phyloP scores from a whole-genome alignment of 2,888 invertebrate species.

The Phania funesta region DNA sequence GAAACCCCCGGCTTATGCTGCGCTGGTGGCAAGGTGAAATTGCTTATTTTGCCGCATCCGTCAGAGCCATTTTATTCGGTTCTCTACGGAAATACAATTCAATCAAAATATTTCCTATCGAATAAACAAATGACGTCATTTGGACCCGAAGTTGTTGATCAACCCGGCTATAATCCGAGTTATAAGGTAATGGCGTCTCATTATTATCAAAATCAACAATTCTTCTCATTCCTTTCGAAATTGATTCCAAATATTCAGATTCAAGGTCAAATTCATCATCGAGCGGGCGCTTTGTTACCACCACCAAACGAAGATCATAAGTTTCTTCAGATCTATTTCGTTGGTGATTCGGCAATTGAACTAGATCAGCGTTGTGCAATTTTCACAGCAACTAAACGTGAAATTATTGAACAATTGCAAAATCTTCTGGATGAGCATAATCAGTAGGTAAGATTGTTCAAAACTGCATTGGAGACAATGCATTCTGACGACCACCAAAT shows the following conservation, averaged over 20 bases:
- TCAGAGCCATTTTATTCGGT: conserved; percentile 38
- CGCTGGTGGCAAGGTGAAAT: conserved; percentile 45
- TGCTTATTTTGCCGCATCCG: conserved; percentile 29
- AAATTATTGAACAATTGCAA: conserved; percentile 22
- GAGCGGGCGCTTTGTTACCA: too few species aligned
- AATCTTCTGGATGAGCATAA: conserved; percentile 31
- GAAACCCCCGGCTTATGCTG: conserved; percentile 38
- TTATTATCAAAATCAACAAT: conserved; percentile 15
- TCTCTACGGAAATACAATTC: too few species aligned
- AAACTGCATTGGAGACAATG: too few species aligned
- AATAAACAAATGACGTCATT: too few species aligned
- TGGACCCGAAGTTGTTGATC: conserved; percentile 32
- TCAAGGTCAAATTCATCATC: conserved; percentile 57
- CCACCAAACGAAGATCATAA: conserved; percentile 17
- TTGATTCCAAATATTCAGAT: conserved; percentile 52
- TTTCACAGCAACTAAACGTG: conserved; percentile 3
- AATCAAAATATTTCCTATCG: too few species aligned
- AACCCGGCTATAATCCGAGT: conserved; percentile 9
- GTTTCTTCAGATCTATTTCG: conserved; percentile 10
- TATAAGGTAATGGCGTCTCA: too few species aligned
- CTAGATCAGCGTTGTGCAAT: conserved; percentile 19
- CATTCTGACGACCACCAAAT: too few species aligned
- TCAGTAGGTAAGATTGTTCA: conserved; percentile 54
- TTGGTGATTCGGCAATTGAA: conserved; percentile 24
- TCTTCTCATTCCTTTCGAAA: conserved; percentile 13